These are phyloP conservation scores for Maniola jurtina DNA, from an alignment of 1,140 invertebrate species.

Conservation along the genomic window DNA sequence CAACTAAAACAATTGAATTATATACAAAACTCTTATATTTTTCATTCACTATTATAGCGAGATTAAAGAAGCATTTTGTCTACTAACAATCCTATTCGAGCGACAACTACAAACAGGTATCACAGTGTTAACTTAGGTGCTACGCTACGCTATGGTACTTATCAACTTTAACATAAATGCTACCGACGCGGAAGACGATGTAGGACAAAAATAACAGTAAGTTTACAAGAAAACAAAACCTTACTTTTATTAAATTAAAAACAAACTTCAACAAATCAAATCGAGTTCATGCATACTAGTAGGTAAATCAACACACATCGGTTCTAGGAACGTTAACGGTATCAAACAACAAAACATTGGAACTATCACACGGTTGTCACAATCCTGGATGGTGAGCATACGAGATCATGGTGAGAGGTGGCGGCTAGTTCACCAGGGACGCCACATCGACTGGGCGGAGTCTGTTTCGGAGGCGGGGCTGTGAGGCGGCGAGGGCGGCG, in stretches of 20 bases:
- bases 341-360: slow-evolving; percentile 62
- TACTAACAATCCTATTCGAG: slow-evolving; percentile 43
- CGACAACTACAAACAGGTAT: slow-evolving; percentile 53
- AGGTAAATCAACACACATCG: slow-evolving; percentile 53
- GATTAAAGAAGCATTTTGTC: slow-evolving; percentile 15
- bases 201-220: slow-evolving; percentile 67
- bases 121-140: slow-evolving; percentile 70
- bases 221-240: slow-evolving; percentile 56
- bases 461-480: slow-evolving; percentile 78
- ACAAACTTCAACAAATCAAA: slow-evolving; percentile 73
- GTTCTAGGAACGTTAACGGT: slow-evolving; percentile 67
- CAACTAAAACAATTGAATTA: slow-evolving; percentile 40
- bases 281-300: slow-evolving; percentile 50
- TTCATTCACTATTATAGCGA: slow-evolving; percentile 33
- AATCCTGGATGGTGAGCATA: slow-evolving; percentile 42
- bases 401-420: slow-evolving; percentile 25
- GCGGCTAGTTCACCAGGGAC: slow-evolving; percentile 73
- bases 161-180: slow-evolving; percentile 55
- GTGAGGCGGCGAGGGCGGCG: slow-evolving; percentile 79
- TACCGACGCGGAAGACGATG: slow-evolving; percentile 66
- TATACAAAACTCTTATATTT: slow-evolving; percentile 48
- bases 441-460: slow-evolving; percentile 77
- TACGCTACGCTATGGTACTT: slow-evolving; percentile 54
- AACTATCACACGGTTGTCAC: slow-evolving; percentile 58
- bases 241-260: slow-evolving; percentile 72